A percentile compares a stretch with the other conserved stretches of the same genome.
Conservation (phyloP, 2,888 invertebrate genomes). For the Anarsia innoxiella region DNA sequence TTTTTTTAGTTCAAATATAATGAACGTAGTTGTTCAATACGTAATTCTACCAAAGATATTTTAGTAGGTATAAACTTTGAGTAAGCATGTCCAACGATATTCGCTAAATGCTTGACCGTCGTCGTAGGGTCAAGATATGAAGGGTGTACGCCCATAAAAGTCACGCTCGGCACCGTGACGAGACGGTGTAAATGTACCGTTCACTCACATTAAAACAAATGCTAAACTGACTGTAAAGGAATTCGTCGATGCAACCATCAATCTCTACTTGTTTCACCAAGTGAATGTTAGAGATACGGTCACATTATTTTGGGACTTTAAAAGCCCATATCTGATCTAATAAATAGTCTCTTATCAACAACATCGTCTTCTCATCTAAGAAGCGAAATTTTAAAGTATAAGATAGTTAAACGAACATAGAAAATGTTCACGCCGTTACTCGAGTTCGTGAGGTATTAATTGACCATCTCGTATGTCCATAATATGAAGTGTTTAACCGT, state of each 20-base stretch:
- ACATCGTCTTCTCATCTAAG: too few species aligned
- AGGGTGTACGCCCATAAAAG: slow-evolving; percentile 10
- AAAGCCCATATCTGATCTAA: too few species aligned
- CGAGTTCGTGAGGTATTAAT: slow-evolving; percentile 13
- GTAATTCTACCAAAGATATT: too few species aligned
- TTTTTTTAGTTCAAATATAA: too few species aligned
- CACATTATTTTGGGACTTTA: too few species aligned
- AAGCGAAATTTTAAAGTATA: too few species aligned
- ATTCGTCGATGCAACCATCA: slow-evolving; percentile 40
- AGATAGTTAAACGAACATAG: too few species aligned
- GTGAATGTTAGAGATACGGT: too few species aligned
- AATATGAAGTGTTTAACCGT: slow-evolving; percentile 10
- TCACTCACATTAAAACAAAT: slow-evolving; percentile 33
- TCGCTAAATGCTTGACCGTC: slow-evolving; percentile 3
- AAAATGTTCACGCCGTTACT: slow-evolving; percentile 12
- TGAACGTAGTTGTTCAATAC: too few species aligned
- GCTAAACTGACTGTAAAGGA: slow-evolving; percentile 44
- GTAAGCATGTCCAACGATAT: slow-evolving; percentile 14
- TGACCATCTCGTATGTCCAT: slow-evolving; percentile 6
- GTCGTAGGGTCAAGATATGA: slow-evolving; percentile 12
- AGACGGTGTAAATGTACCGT: slow-evolving; percentile 28
- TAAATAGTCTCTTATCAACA: too few species aligned
- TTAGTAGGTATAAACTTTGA: too few species aligned
- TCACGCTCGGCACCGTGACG: slow-evolving; percentile 19
- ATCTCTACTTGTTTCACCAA: slow-evolving; percentile 31